Evolutionary conservation across 2,888 invertebrate genomes (phyloP), one percentile per base, ranked within the genome.

Genomic region (Pimpla rufipes): DNA sequence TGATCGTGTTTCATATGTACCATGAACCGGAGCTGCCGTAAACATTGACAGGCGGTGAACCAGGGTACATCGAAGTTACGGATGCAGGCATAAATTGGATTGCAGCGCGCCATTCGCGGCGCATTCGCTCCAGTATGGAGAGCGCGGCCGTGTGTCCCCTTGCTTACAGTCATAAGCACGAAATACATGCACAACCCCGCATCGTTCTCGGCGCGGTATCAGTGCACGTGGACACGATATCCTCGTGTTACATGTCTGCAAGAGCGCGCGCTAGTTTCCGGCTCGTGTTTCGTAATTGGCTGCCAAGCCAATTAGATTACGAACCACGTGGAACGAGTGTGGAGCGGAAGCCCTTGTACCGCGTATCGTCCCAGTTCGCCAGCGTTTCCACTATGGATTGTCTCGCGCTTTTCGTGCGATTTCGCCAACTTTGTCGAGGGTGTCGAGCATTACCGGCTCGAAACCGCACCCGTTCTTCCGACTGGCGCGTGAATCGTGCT

Each of bases 261-360:
- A 37, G 16, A 8, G 76, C 62, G 62, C 55, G 64, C 47, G 68
- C 64, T 77, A 55, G 68, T 71, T 64, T 76, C 71, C 59, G 79
- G 21, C 45, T 78, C 81, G 79, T 67, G 74, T 81, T 83, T 74
- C 78, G 83, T 81, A 86, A 86, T 85, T 84, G 81, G 85, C 68
- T 78, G 71, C 81, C 52, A 55, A 81, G 78, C 76, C 83, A 86
- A 86, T 86, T 84, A 83, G 81, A 83, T 86, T 81, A 83, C 47
- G 77, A 79, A 59, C 79, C 62, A 77, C 74, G 76, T 74, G 82
- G 68, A 79, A 83, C 78, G 74, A 79, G 77, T 71, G 77, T 66
- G 50, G 23, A 10, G 45, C 21, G 40, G 21, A 29, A 42, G 3
- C 73, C 42, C 37, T 70, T 18, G 40, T n/a, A 18, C 29, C 10